Evolutionary conservation across 2,888 invertebrate genomes (phyloP), one percentile per base, ranked within the genome.

Genomic region (Argyra leucocephala): DNA sequence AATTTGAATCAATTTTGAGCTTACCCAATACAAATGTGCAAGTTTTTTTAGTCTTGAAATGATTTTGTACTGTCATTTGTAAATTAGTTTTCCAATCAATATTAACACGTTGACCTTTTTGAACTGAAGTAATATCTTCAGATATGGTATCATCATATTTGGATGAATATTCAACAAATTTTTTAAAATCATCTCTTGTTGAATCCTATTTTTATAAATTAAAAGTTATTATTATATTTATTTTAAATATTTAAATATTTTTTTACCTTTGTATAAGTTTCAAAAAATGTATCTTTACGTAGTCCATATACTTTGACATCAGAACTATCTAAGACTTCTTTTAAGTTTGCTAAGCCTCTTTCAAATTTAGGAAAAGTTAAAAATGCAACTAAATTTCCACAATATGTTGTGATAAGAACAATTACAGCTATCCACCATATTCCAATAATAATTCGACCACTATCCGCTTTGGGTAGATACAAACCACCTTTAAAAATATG

Each of bases 341-440:
- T 72, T 3, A 79, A 71, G 61, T 73, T 78, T 66, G 77, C 74
- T 22, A 78, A 73, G 10, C 77, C 77, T 2, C 76, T 76, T 63
- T 78, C 76, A 67, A 75, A 78, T 76, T 90, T 89, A 0, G 95
- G 95, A 75, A 95, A 94, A 0, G 95, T 95, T 59, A 95, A 83
- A 77, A 94, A 94, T 0, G 95, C 94, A 0, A 95, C 94, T 70
- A 96, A 82, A 79, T 93, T 94, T 2, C 95, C 95, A 65, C 93
- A 93, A 76, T 95, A 96, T 0, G 93, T 93, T 22, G 94, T 94
- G 0, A 94, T 90, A 22, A 94, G 83, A 0, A 95, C 90, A 68
- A 94, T 82, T 0, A 94, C 93, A 1, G 92, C 91, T 62, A 95
- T 78, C 95, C 95, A 95, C 95, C 95, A 96, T 1, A 91, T 87